Conservation (phyloP, 2,888 invertebrate genomes). For the Epirrita christyi region DNA sequence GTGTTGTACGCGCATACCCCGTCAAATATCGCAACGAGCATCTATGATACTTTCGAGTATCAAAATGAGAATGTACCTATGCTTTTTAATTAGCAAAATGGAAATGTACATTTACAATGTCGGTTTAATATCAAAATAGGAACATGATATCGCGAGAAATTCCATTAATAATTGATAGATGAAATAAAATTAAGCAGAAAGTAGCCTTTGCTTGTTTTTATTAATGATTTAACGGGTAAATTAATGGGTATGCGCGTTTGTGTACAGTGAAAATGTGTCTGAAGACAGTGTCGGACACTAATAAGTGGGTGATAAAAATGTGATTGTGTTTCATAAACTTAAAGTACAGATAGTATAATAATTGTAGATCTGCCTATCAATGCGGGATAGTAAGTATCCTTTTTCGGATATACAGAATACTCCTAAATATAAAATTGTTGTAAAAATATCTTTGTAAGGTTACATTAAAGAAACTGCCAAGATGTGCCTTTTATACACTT, state of each 20-base stretch:
- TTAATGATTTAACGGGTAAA: constrained; percentile 63
- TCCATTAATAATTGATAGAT: constrained; percentile 17
- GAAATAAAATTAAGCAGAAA: constrained; percentile 65
- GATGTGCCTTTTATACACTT: constrained; percentile 80
- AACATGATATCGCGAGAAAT: constrained; percentile 13
- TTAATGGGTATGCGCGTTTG: constrained; percentile 63
- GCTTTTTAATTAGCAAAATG: background rate
- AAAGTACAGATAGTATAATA: constrained; percentile 69
- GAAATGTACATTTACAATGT: background rate
- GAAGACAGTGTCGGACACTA: constrained; percentile 58
- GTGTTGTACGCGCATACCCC: constrained; percentile 51
- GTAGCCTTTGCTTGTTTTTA: constrained; percentile 62
- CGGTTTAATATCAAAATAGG: background rate
- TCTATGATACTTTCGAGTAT: constrained; percentile 1
- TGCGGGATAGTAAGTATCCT: constrained; percentile 39
- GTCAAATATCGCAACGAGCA: constrained; percentile 31
- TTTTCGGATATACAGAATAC: constrained; percentile 53
- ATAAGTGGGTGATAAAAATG: constrained; percentile 82
- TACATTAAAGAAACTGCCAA: constrained; percentile 75
- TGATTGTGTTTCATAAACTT: constrained; percentile 81
- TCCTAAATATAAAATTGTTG: constrained; percentile 72
- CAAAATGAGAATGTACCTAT: background rate
- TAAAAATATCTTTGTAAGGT: constrained; percentile 60
- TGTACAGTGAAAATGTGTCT: constrained; percentile 69
- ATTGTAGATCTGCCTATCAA: constrained; percentile 59